These are phyloP conservation scores for Protosalanx chinensis DNA, from an alignment of 2,797 vertebrate species.

Conservation along the genomic window DNA sequence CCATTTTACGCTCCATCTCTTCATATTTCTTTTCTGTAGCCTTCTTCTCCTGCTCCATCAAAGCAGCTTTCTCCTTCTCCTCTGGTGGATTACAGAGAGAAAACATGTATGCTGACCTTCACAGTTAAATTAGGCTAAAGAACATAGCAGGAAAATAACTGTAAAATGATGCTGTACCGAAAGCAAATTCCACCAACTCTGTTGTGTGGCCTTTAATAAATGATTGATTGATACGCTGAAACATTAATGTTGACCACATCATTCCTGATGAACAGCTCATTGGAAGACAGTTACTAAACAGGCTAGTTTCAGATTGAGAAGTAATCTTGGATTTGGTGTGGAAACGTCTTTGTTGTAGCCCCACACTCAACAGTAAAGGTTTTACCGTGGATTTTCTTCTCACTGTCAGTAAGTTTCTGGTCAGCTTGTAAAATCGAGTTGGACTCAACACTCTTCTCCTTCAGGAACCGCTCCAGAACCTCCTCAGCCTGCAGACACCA, in stretches of 20 bases:
- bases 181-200: no score
- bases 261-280: no score
- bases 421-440: constrained; percentile 44
- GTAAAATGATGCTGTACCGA: no score
- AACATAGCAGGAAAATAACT: no score
- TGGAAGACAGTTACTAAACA: no score
- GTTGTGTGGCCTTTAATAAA: no score
- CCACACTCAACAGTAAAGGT: not conserved
- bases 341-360: no score
- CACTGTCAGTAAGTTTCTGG: constrained; percentile 35
- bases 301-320: no score
- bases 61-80: constrained; percentile 17
- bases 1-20: constrained; percentile 17
- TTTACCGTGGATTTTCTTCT: no score
- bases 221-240: no score
- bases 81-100: constrained; percentile 26
- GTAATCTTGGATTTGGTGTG: no score
- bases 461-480: constrained; percentile 41
- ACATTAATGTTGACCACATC: no score
- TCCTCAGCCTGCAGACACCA: constrained; percentile 44
- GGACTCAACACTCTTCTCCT: constrained; percentile 32
- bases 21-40: constrained; percentile 31
- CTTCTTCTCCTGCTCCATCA: constrained; percentile 35
- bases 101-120: not conserved
- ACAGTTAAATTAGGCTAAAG: not conserved